phyloP scores from a whole-genome alignment of 2,113 vertebrate species.

The Scomber colias region DNA sequence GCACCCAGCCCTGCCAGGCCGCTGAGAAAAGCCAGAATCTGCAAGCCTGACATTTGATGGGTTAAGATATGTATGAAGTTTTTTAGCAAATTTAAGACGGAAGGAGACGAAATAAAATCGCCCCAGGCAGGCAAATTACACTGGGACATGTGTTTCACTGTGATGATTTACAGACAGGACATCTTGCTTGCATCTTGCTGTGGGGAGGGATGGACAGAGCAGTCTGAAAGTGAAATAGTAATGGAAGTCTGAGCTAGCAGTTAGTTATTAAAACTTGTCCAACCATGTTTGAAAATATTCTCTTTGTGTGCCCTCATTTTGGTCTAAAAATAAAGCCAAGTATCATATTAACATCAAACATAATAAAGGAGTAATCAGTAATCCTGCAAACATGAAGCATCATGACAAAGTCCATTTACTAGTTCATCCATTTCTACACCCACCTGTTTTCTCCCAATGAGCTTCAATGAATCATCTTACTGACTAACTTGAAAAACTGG shows the following conservation, averaged over 20 bases:
- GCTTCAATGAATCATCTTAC: neutral
- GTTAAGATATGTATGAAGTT: slow-evolving; percentile 21
- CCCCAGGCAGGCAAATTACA: slow-evolving; percentile 74
- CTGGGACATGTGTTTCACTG: slow-evolving; percentile 77
- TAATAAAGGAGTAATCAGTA: slow-evolving; percentile 73
- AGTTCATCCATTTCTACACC: slow-evolving; percentile 58
- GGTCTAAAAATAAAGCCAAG: slow-evolving; percentile 45
- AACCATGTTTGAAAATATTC: neutral
- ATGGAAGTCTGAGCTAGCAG: slow-evolving; percentile 37
- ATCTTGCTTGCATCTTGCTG: slow-evolving; percentile 46
- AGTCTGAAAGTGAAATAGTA: slow-evolving; percentile 40
- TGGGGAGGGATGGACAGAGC: slow-evolving; percentile 36
- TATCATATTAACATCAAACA: slow-evolving; percentile 75
- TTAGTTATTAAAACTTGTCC: slow-evolving; percentile 70
- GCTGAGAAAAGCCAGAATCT: slow-evolving; percentile 90
- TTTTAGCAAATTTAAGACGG: slow-evolving; percentile 30
- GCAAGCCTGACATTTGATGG: slow-evolving; percentile 85
- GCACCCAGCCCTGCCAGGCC: slow-evolving; percentile 91
- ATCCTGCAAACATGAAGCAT: slow-evolving; percentile 49
- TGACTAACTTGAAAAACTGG: neutral
- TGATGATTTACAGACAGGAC: slow-evolving; percentile 79
- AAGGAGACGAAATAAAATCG: slow-evolving; percentile 47
- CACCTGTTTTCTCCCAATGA: neutral
- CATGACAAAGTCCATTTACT: slow-evolving; percentile 76
- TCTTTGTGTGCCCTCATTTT: slow-evolving; percentile 30